phyloP scores from a whole-genome alignment of 2,888 invertebrate species.

The Nephrotoma flavescens region DNA sequence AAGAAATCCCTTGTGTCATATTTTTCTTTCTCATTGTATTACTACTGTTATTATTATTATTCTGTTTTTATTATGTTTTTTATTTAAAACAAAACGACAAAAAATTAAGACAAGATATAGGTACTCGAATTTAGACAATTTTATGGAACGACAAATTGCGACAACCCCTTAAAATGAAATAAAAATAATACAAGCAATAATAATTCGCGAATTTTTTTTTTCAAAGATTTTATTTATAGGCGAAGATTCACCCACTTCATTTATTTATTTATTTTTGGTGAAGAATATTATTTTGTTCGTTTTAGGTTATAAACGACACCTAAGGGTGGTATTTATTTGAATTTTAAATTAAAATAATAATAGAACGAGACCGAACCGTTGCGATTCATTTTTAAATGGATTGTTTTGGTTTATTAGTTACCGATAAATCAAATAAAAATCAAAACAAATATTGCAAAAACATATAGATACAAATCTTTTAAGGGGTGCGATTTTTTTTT shows the following conservation, averaged over 20 bases:
- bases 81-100: not conserved
- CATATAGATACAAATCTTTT: not conserved
- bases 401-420: conserved; percentile 5
- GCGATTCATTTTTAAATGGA: not conserved
- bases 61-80: not conserved
- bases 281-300: not conserved
- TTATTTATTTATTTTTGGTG: not conserved
- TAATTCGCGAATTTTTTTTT: conserved; percentile 1
- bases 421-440: conserved; percentile 5
- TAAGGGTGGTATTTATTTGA: conserved; percentile 4
- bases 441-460: conserved; percentile 5
- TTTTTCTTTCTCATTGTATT: not conserved
- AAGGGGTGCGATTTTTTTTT: not conserved
- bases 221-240: not conserved
- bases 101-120: not conserved
- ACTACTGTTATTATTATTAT: not conserved
- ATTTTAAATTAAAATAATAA: not conserved
- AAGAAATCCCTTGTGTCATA: not conserved
- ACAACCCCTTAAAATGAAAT: not conserved
- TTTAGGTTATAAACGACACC: conserved; percentile 2
- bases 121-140: not conserved
- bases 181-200: not conserved
- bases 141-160: not conserved
- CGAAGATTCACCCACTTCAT: not conserved
- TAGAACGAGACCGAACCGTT: not conserved